Percentiles rank a stretch among this genome's conserved stretches.
Evolutionary conservation across 2,797 vertebrate species (phyloP).

Genomic region (Mergus octosetaceus): DNA sequence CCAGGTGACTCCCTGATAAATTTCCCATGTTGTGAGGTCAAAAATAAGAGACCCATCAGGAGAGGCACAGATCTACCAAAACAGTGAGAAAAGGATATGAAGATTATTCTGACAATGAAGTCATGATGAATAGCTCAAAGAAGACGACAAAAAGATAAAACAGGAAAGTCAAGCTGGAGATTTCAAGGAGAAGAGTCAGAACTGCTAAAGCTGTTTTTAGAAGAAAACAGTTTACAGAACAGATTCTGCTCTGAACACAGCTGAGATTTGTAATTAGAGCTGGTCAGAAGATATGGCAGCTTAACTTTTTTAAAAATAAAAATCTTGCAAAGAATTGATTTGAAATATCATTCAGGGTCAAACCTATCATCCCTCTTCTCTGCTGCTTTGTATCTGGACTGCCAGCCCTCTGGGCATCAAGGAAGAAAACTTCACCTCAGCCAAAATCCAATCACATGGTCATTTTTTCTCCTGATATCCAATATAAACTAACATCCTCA

Average conservation of each 20-base stretch:
- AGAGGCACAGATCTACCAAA: background rate
- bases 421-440: constrained; percentile 14
- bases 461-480: background rate
- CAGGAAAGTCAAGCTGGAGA: background rate
- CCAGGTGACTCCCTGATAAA: background rate
- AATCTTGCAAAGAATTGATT: background rate
- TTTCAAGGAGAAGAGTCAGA: background rate
- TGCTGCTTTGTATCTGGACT: background rate
- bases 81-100: background rate
- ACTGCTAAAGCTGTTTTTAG: background rate
- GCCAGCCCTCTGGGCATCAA: background rate
- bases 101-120: background rate
- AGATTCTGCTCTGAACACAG: background rate
- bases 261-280: background rate
- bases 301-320: background rate
- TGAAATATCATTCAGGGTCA: background rate
- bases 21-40: background rate
- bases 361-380: background rate
- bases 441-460: background rate
- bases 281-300: background rate
- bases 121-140: background rate
- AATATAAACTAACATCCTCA: background rate
- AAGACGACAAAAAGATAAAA: background rate
- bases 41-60: background rate
- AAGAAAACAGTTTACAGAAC: background rate